Base-by-base conservation (phyloP, 1,140 invertebrate genomes). In the Frieseomelitta varia region DNA sequence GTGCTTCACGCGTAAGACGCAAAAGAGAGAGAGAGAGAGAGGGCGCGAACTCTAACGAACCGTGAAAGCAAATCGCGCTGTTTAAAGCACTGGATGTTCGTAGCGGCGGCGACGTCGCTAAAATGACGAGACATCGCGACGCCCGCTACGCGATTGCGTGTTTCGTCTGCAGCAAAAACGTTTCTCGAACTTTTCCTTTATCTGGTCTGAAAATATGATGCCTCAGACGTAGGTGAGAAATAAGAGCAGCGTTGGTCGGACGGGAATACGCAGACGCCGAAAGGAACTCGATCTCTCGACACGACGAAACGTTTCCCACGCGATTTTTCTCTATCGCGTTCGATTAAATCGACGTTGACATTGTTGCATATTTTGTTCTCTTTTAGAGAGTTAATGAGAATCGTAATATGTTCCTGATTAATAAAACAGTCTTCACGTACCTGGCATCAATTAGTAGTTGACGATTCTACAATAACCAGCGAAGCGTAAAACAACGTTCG, bases 81-180 rank as follows among this genome's bases (percentile, higher is more conserved):
- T 88, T 89, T 81, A 83, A 88, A 86, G 56, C 61, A 34, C 51
- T 86, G 79, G 90, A 91, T 79, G 74, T 71, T 85, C 55, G 61
- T 71, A 68, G 83, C 75, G 80, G 78, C 79, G 71, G 63, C 76
- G 76, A 82, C 71, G 81, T 69, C 58, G 68, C 73, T 76, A 81
- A 75, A 89, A 61, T 83, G 90, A 84, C 87, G 77, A 91, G 81
- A 86, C 79, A 82, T 87, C 74, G 85, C 75, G 81, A 89, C 87
- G 80, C 71, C 61, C 65, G 24, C 8, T 19, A 53, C 51, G 63
- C n/a, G 34, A 84, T 86, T 79, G 74, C 81, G 68, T 83, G 81
- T 79, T 88, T 72, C 73, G 63, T 65, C 14, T 65, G 21, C 27
- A 34, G 51, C 72, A 68, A 81, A 88, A 74, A 77, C 53, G 63